Conservation (phyloP, 2,113 vertebrate genomes). For the Hiodon tergisus region DNA sequence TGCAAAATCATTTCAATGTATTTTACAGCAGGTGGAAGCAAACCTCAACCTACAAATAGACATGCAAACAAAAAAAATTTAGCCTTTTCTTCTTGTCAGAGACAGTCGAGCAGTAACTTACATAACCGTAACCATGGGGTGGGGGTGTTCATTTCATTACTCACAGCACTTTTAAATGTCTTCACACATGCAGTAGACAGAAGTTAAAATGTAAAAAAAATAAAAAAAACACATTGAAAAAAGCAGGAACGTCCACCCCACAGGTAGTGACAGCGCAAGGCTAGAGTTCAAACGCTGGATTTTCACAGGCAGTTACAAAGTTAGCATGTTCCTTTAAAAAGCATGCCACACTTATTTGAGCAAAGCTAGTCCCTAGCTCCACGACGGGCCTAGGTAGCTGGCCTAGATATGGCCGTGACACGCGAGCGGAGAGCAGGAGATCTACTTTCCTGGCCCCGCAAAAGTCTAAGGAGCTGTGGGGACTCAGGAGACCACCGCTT, state of each 20-base stretch:
- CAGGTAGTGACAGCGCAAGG: background rate
- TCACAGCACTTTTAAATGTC: no score
- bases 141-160: no score
- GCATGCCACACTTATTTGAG: background rate
- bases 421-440: conserved; percentile 13
- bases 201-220: no score
- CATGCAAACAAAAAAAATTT: no score
- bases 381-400: conserved; percentile 28
- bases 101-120: no score
- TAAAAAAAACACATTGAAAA: no score
- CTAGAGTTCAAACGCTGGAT: background rate
- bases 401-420: conserved; percentile 33
- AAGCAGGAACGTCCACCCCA: background rate
- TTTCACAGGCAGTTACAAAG: background rate
- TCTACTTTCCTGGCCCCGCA: conserved; percentile 36
- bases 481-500: conserved; percentile 42
- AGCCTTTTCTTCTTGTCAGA: no score
- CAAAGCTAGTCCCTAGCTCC: conserved; percentile 26
- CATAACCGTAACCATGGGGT: no score
- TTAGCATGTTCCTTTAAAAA: background rate
- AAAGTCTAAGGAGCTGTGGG: conserved; percentile 35
- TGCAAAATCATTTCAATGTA: no score
- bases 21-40: no score
- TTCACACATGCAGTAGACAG: no score
- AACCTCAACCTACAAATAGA: no score